Base-by-base conservation (phyloP, 2,797 vertebrate genomes). In the Coregonus ussuriensis region DNA sequence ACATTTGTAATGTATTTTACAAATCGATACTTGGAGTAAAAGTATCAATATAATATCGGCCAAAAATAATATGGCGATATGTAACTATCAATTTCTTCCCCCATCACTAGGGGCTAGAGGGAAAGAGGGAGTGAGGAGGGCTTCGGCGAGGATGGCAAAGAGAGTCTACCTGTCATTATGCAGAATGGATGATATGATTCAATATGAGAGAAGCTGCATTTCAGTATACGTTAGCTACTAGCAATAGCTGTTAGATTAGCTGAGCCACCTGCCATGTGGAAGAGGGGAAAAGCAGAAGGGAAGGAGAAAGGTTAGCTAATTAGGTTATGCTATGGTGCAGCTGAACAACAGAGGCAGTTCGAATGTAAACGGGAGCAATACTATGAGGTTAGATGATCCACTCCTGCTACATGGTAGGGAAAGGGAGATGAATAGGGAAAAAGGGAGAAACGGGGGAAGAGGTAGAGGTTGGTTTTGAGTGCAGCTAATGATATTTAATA, bases 251-350 rank as follows among this genome's bases (percentile, higher is more conserved):
- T 74, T 74, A 85, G 83, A 80, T 82, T 80, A 33, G 82, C 77
- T 77, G 82, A 85, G 87, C 89, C 87, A 90, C 88, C 91, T 90
- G 90, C 87, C 83, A 84, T 85, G 86, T 83, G 88, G 74, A 66
- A 72, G 71, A 33, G 6, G 71, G 51, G 21, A 85, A 74, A 83
- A 83, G 72, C 13, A 62, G 79, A 73, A 73, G 81, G 77, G 78
- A 86, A 83, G 85, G 75, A 82, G 81, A 84, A 18, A 3, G n/a
- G 25, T 25, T 25, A 25, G 25, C 25, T 25, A 25, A 25, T 25
- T 25, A 25, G 25, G n/a, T 59, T n/a, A 9, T 7, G 87, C 89
- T 37, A 21, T 21, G n/a, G n/a, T 6, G 6, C 56, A 2, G 21
- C 56, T 25, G 21, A 62, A 62, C 56, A 21, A 62, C 56, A 82